These are phyloP conservation scores for Smutsia gigantea DNA, from an alignment of 2,797 vertebrate genomes.

Conservation along the genomic window DNA sequence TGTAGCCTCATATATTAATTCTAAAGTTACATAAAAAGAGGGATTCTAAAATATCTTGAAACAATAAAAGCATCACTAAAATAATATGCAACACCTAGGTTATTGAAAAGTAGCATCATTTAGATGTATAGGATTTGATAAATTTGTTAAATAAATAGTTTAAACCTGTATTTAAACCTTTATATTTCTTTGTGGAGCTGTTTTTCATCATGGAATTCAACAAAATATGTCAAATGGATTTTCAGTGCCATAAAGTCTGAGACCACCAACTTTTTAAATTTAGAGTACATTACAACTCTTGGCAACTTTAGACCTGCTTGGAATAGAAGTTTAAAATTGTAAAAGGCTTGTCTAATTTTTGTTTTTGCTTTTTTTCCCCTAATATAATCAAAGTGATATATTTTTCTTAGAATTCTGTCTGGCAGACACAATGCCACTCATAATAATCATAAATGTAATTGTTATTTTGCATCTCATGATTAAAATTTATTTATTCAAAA, in stretches of 20 bases:
- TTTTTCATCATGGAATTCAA: constrained; percentile 10
- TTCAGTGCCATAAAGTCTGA: not conserved
- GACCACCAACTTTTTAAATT: not conserved
- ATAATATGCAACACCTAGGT: not conserved
- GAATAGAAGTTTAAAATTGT: not conserved
- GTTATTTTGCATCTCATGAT: not conserved
- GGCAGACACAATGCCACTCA: not conserved
- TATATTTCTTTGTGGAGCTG: not conserved
- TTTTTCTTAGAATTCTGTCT: not conserved
- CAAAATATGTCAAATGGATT: constrained; percentile 32
- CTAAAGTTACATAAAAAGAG: not conserved
- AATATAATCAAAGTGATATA: not conserved
- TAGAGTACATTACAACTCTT: not conserved
- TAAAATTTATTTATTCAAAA: not conserved
- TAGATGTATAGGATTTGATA: not conserved
- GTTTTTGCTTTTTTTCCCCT: not conserved
- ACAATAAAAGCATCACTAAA: not conserved
- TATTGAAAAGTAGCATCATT: not conserved
- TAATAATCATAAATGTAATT: not conserved
- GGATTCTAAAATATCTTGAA: not conserved
- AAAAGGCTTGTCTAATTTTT: not conserved
- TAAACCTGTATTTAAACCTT: not conserved
- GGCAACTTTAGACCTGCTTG: not conserved
- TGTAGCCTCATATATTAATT: not conserved
- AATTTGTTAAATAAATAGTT: not conserved